phyloP scores from a whole-genome alignment of 2,797 vertebrate species.

The Melanotaenia pygmaea region DNA sequence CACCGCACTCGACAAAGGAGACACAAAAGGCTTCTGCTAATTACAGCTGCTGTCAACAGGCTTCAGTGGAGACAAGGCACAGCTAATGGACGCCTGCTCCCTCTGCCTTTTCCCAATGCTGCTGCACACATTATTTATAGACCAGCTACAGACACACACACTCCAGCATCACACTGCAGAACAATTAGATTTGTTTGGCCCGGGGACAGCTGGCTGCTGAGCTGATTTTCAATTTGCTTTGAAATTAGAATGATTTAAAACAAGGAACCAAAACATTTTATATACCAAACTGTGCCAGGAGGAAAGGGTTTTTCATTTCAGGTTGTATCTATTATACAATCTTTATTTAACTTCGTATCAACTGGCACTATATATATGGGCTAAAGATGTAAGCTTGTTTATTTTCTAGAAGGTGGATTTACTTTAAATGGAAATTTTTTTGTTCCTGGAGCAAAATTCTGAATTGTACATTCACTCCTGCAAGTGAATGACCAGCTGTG shows the following conservation, averaged over 20 bases:
- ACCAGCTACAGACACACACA: slow-evolving; percentile 12
- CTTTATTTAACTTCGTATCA: background rate
- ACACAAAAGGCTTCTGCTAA: slow-evolving; percentile 66
- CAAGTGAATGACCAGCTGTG: too few relatives aligned
- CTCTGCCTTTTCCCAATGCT: slow-evolving; percentile 43
- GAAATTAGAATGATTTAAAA: slow-evolving; percentile 12
- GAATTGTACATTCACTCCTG: too few relatives aligned
- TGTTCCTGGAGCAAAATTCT: too few relatives aligned
- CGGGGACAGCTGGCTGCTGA: slow-evolving; percentile 19
- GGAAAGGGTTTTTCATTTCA: background rate
- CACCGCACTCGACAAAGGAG: slow-evolving; percentile 52
- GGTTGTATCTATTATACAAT: background rate
- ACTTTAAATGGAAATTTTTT: too few relatives aligned
- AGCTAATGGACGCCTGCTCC: slow-evolving; percentile 53
- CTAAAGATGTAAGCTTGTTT: background rate
- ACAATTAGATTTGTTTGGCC: slow-evolving; percentile 23
- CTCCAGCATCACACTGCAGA: slow-evolving; percentile 6
- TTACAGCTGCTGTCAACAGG: slow-evolving; percentile 68
- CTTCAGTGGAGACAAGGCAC: slow-evolving; percentile 61
- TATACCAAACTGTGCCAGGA: background rate
- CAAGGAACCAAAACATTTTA: background rate
- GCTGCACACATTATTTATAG: slow-evolving; percentile 35
- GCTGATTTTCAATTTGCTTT: slow-evolving; percentile 14
- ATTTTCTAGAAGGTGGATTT: background rate
- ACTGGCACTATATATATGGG: background rate